Base-by-base conservation (phyloP, 2,888 invertebrate genomes). In the Dicyrtomina minuta region DNA sequence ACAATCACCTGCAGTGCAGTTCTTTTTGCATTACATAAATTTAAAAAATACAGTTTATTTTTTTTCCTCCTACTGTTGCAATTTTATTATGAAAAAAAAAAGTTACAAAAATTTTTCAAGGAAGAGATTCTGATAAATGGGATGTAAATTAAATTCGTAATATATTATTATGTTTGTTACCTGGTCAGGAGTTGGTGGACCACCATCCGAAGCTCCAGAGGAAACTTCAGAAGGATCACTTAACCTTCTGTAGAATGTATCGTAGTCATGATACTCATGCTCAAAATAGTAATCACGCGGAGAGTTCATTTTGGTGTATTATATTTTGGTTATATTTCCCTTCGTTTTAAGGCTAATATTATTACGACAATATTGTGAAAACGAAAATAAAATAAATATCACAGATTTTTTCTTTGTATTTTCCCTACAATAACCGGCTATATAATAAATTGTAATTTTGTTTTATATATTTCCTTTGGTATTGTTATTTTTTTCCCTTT, bases 151-250 rank as follows among this genome's bases (percentile, higher is more conserved):
- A 5, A 33, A 33, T 33, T 33, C 8, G n/a, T n/a, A n/a, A n/a
- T n/a, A 59, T 13, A n/a, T n/a, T n/a, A n/a, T n/a, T n/a, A n/a
- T n/a, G n/a, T 43, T 2, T 55, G 17, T 64, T 74, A 76, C 75
- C 75, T 71, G 75, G 59, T 71, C 70, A 12, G 76, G 76, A 41
- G 76, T 73, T 12, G 74, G 70, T 20, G 73, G 74, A 44, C 72
- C 65, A 33, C 70, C 60, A 49, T 74, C 75, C 12, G 73, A 72
- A 58, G 66, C 65, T 44, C 72, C 73, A 22, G 74, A 74, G 51
- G 77, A 77, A 22, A 75, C 65, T 68, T 75, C 76, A 13, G 76
- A 76, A 5, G 74, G 76, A 65, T 76, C 78, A 72, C 75, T 76
- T 51, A 75, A 70, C 68, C 77, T 72, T 61, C 77, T 72, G 60